Evolutionary conservation across 2,113 vertebrate genomes (phyloP).

Genomic region (Azemiops feae): DNA sequence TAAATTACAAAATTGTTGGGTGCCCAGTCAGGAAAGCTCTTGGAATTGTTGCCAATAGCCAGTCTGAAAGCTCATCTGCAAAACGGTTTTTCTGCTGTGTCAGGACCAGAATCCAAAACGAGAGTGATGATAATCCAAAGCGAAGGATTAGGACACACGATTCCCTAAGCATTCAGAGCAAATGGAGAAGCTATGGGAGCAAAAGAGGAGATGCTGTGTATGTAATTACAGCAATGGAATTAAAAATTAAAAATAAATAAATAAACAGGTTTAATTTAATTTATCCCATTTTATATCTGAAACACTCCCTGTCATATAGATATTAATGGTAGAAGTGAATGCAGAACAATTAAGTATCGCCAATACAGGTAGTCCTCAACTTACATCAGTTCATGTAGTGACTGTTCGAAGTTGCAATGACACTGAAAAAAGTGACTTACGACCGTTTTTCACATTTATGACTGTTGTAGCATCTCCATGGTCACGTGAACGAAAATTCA

Average conservation of each 20-base stretch:
- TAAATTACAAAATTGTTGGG: constrained; percentile 28
- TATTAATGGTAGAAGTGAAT: background rate
- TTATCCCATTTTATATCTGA: background rate
- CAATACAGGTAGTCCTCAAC: background rate
- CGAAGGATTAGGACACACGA: background rate
- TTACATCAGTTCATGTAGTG: too few species aligned
- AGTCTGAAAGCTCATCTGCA: constrained; percentile 20
- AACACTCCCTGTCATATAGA: background rate
- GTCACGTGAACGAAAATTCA: too few species aligned
- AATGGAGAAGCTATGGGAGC: background rate
- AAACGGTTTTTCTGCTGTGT: constrained; percentile 11
- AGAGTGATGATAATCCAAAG: constrained; percentile 8
- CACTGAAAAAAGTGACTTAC: too few species aligned
- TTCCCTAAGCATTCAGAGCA: background rate
- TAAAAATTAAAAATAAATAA: background rate
- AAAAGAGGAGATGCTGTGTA: background rate
- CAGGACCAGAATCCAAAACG: constrained; percentile 18
- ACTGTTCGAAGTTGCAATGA: too few species aligned
- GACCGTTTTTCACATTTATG: too few species aligned
- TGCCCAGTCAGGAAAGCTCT: background rate
- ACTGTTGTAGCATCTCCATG: too few species aligned
- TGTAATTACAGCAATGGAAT: background rate
- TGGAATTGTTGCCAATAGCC: constrained; percentile 23
- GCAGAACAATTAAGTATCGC: background rate
- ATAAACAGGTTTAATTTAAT: background rate